phyloP scores from a whole-genome alignment of 1,140 invertebrate species.

The Pogonognathellus flavescens region DNA sequence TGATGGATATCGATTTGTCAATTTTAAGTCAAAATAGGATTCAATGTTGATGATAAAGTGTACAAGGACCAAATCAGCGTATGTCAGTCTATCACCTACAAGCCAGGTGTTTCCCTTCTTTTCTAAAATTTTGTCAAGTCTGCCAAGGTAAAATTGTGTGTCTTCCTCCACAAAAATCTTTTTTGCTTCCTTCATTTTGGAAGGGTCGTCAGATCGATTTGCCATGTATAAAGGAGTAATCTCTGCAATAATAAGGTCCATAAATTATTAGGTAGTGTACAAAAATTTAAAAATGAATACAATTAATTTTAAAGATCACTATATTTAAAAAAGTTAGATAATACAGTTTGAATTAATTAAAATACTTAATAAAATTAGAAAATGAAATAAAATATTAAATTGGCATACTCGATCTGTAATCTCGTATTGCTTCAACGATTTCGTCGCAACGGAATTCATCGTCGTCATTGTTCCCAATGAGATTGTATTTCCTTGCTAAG shows the following conservation, averaged over 20 bases:
- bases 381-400: too few species aligned
- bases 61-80: conserved; percentile 11
- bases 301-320: too few species aligned
- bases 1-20: background rate
- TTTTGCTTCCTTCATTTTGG: conserved; percentile 57
- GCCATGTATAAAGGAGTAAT: too few species aligned
- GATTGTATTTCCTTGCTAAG: conserved; percentile 73
- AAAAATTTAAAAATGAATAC: too few species aligned
- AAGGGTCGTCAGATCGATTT: background rate
- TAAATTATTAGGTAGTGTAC: background rate
- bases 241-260: too few species aligned
- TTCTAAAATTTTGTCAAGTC: conserved; percentile 56
- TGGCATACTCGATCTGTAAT: background rate
- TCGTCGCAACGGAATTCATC: conserved; percentile 77
- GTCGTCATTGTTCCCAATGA: conserved; percentile 76
- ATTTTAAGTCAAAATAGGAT: background rate
- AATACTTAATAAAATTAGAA: too few species aligned
- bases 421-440: conserved; percentile 71
- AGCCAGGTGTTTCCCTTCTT: too few species aligned
- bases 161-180: background rate
- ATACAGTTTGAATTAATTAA: too few species aligned
- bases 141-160: conserved; percentile 1
- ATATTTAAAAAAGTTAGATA: too few species aligned
- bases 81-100: conserved; percentile 48
- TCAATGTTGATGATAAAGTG: background rate